These are phyloP conservation scores for Agapornis canus DNA, from an alignment of 2,797 vertebrate genomes.

Conservation along the genomic window DNA sequence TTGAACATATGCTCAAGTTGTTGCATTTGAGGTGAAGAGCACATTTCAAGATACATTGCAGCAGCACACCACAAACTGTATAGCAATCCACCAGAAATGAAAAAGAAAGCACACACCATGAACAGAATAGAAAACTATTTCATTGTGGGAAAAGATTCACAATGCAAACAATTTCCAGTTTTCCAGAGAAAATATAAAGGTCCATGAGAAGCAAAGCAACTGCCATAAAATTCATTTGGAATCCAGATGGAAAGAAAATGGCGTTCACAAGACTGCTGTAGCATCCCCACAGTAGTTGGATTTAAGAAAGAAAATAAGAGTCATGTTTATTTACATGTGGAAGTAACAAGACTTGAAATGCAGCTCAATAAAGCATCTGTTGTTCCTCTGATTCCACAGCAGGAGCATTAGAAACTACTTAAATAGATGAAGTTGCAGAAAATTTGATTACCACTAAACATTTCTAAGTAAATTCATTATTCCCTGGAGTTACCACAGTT, in stretches of 20 bases:
- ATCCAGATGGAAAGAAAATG: background rate
- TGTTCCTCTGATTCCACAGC: slow-evolving; percentile 25
- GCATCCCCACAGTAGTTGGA: background rate
- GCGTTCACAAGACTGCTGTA: background rate
- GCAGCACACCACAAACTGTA: background rate
- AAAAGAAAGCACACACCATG: background rate
- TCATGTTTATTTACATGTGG: background rate
- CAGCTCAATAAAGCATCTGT: slow-evolving; percentile 11
- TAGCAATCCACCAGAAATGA: background rate
- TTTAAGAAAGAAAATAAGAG: background rate
- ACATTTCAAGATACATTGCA: background rate
- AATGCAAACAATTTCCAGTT: background rate
- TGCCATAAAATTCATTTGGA: background rate
- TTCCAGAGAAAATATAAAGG: background rate
- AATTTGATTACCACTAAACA: slow-evolving; percentile 36
- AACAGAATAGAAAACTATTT: background rate
- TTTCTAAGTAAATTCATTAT: slow-evolving; percentile 6
- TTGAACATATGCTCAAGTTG: background rate
- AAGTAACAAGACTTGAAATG: background rate
- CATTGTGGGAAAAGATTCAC: background rate
- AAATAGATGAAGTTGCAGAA: slow-evolving; percentile 24
- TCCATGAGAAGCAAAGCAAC: slow-evolving; percentile 6
- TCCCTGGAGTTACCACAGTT: slow-evolving; percentile 2
- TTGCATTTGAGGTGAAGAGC: background rate
- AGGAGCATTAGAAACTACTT: slow-evolving; percentile 17